A percentile compares a stretch with the other conserved stretches of the same genome.
Conservation (phyloP, 2,113 vertebrate species). For the Nibea albiflora region DNA sequence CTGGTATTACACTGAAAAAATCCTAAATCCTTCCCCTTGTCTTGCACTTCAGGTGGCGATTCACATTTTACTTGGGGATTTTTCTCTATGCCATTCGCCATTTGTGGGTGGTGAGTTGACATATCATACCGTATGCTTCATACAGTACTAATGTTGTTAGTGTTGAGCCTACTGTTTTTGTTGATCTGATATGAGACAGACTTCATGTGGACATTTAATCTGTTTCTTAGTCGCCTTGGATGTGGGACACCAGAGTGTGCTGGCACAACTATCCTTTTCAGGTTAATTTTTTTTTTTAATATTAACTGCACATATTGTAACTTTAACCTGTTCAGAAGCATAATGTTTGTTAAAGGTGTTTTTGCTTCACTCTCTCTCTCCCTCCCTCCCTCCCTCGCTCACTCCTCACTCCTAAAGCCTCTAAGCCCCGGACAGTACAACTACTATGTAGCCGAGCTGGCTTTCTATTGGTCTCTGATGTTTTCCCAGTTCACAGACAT, state of each 20-base stretch:
- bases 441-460: conserved; percentile 92
- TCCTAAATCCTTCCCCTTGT: not conserved
- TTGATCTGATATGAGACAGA: not conserved
- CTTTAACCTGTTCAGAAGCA: not conserved
- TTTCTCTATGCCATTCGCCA: conserved; percentile 91
- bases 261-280: conserved; percentile 94
- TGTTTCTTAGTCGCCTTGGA: conserved; percentile 89
- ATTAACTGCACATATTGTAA: not conserved
- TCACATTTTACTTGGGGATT: conserved; percentile 92
- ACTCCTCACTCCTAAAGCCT: conserved; percentile 78
- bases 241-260: conserved; percentile 93
- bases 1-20: no score
- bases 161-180: not conserved
- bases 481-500: conserved; percentile 95
- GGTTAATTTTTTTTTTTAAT: conserved; percentile 80
- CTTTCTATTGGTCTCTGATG: conserved; percentile 95
- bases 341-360: conserved; percentile 50
- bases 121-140: not conserved
- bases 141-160: not conserved
- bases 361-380: conserved; percentile 43
- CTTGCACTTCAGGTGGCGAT: conserved; percentile 90
- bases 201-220: not conserved
- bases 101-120: conserved; percentile 91
- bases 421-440: conserved; percentile 89
- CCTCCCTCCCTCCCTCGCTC: no score